phyloP scores from a whole-genome alignment of 2,113 vertebrate species.

The Oryzias curvinotus region DNA sequence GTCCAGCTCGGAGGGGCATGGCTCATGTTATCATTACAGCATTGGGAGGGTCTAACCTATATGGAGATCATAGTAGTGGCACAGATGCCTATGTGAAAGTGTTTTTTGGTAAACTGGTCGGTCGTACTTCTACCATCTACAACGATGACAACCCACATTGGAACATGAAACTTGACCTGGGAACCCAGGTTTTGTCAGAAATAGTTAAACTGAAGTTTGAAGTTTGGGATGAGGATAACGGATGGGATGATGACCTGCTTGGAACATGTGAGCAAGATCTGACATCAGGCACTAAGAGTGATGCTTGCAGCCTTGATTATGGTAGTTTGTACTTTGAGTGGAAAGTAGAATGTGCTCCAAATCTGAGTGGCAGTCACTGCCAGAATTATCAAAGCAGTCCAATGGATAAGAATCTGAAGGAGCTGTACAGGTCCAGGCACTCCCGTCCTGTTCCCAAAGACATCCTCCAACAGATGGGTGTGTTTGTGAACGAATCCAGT shows the following conservation, averaged over 20 bases:
- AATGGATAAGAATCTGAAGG: conserved; percentile 63
- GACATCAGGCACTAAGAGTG: conserved; percentile 27
- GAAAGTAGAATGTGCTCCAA: conserved; percentile 69
- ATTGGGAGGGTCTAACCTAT: conserved; percentile 56
- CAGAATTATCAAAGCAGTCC: conserved; percentile 72
- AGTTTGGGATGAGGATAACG: conserved; percentile 83
- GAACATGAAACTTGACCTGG: conserved; percentile 62
- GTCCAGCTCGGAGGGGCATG: conserved; percentile 72
- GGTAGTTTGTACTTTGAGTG: conserved; percentile 66
- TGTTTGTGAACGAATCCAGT: conserved; percentile 42
- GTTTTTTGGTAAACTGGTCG: conserved; percentile 34
- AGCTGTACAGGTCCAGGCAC: conserved; percentile 69
- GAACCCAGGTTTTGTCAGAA: conserved; percentile 49
- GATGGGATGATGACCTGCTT: conserved; percentile 81
- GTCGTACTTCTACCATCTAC: conserved; percentile 51
- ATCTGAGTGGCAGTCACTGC: conserved; percentile 73
- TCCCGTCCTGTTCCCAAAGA: conserved; percentile 58
- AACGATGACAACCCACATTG: conserved; percentile 80
- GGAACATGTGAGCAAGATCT: conserved; percentile 69
- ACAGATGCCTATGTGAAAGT: conserved; percentile 85
- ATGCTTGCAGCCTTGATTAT: conserved; percentile 69
- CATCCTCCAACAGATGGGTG: conserved; percentile 67
- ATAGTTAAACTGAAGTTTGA: conserved; percentile 72
- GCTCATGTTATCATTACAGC: conserved; percentile 72
- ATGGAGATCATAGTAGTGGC: conserved; percentile 66